Base-by-base conservation (phyloP, 2,797 vertebrate genomes). In the Rhadinocentrus ornatus region DNA sequence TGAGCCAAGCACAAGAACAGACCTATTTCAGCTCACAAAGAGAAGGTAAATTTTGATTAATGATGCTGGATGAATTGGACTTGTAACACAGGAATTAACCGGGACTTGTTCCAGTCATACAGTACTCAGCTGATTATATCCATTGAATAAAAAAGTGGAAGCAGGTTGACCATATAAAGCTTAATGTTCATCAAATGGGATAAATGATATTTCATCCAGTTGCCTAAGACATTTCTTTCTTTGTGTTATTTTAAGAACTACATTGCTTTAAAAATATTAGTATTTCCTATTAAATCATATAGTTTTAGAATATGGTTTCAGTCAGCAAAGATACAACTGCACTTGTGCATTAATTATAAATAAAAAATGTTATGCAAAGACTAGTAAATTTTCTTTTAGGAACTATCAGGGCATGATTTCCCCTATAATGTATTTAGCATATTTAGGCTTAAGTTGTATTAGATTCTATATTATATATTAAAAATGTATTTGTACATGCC, bases 41-140 rank as follows among this genome's bases (percentile, higher is more conserved):
- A 76, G 73, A 57, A 50, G 73, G 55, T 50, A 71, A 27, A 71
- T 72, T 78, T 71, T 83, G 81, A 85, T 76, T 71, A 60, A 83
- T 81, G 81, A 80, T 79, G 62, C 48, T 63, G 54, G 35, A 75
- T 34, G 63, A 78, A 77, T 62, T 69, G 54, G 70, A 53, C 76
- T 73, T 77, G 70, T 79, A 66, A 82, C 63, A 55, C 27, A 73
- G 76, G 73, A 74, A 74, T 44, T 62, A 71, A 77, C 35, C 63
- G 75, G 77, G 71, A 81, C 66, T 58, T 12, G 4, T 54, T 79
- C 62, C 69, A 73, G 18, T 65, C 1, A 35, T 75, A 68, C 54
- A 66, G 52, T 64, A 67, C 56, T 80, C 75, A 63, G 37, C 56
- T 46, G 58, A 60, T 79, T 73, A 57, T 69, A 34, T 73, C 46